Conservation (phyloP, 2,113 vertebrate species). For the Chionomys nivalis region DNA sequence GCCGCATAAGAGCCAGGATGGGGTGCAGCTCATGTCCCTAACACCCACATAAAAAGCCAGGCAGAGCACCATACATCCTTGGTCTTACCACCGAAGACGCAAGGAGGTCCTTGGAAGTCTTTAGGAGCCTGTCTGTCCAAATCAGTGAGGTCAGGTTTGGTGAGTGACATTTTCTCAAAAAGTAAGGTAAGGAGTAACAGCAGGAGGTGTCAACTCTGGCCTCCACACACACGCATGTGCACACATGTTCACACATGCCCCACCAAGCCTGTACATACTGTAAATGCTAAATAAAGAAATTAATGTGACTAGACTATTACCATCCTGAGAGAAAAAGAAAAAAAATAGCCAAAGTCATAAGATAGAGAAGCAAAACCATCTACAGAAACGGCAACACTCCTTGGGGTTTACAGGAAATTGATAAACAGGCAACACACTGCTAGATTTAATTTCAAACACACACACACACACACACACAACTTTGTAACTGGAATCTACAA, state of each 20-base stretch:
- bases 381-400: not conserved
- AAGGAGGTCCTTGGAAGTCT: too few relatives aligned
- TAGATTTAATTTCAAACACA: not conserved
- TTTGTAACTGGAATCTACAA: not conserved
- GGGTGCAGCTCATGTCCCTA: not conserved
- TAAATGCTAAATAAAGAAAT: not conserved
- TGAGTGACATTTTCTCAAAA: not conserved
- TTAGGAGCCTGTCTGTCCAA: not conserved
- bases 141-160: not conserved
- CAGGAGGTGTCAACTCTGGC: too few relatives aligned
- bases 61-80: not conserved
- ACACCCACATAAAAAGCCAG: not conserved
- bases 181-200: not conserved
- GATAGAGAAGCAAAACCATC: not conserved
- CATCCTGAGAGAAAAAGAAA: not conserved
- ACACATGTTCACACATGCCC: not conserved
- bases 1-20: not conserved
- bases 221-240: too few relatives aligned
- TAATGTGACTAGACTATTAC: not conserved
- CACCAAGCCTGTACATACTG: not conserved
- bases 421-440: not conserved
- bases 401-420: not conserved
- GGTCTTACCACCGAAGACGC: not conserved
- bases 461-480: not conserved
- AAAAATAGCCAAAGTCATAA: not conserved